These are phyloP conservation scores for Hydropotes inermis DNA, from an alignment of 2,113 vertebrate genomes.

Conservation along the genomic window DNA sequence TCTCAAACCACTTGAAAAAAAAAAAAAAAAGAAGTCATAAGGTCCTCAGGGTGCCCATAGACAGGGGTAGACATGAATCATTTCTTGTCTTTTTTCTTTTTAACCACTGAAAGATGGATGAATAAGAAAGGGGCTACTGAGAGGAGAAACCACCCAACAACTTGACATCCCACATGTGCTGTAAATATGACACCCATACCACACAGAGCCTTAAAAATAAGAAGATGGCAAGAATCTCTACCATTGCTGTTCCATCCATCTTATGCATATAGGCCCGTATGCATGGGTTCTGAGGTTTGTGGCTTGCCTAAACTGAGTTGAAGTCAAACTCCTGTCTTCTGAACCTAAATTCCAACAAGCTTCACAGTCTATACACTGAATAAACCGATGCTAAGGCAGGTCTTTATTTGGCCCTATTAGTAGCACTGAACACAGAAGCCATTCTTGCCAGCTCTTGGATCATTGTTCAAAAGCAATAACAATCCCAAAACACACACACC, in stretches of 20 bases:
- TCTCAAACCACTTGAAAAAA: neutral
- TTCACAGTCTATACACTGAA: neutral
- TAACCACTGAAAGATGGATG: neutral
- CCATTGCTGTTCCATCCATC: neutral
- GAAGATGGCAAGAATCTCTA: accelerated
- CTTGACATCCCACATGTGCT: neutral
- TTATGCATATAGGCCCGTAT: neutral
- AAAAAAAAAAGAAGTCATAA: neutral
- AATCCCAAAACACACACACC: neutral
- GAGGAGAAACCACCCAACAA: neutral
- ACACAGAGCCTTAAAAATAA: neutral
- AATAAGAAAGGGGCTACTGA: neutral
- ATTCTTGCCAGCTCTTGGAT: neutral
- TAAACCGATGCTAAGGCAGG: neutral
- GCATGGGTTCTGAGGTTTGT: neutral
- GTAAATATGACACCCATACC: neutral
- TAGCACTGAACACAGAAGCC: neutral
- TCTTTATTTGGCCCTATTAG: neutral
- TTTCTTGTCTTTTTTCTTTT: neutral
- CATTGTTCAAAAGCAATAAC: constrained; percentile 1
- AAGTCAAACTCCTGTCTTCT: neutral
- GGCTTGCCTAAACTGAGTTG: neutral
- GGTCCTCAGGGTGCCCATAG: neutral
- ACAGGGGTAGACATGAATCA: neutral
- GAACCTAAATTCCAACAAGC: neutral